Percentiles rank a stretch among this genome's conserved stretches.
These are phyloP conservation scores for Drosophila greeni DNA, from an alignment of 2,888 invertebrate genomes.

Conservation along the genomic window DNA sequence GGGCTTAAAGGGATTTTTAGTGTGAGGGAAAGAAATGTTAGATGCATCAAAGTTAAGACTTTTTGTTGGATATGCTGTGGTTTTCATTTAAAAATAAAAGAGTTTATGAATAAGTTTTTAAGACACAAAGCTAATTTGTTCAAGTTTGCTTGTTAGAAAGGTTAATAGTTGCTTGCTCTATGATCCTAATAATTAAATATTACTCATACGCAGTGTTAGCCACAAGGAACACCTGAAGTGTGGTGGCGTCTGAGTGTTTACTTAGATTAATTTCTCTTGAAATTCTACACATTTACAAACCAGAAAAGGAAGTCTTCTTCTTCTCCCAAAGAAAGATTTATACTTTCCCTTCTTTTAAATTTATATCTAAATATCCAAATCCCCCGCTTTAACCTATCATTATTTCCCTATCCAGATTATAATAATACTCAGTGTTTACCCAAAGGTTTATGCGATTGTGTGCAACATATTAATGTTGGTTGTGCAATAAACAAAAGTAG, in stretches of 20 bases:
- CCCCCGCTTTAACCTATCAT: neutral
- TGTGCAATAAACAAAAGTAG: constrained; percentile 55
- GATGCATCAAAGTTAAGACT: neutral
- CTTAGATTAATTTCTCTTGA: neutral
- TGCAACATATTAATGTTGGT: constrained; percentile 10
- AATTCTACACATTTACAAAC: neutral
- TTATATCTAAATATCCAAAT: neutral
- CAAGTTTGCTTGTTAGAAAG: too few species aligned
- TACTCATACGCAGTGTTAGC: constrained; percentile 40
- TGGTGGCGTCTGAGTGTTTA: neutral
- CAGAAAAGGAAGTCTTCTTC: neutral
- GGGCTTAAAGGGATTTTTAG: constrained; percentile 8
- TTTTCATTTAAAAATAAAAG: too few species aligned
- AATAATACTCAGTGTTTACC: constrained; percentile 5
- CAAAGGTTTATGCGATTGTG: constrained; percentile 11
- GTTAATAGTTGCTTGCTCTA: too few species aligned
- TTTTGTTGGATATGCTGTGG: neutral
- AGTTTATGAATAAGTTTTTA: too few species aligned
- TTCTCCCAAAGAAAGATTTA: neutral
- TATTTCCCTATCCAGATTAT: neutral
- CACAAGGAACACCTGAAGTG: neutral
- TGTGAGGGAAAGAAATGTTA: neutral
- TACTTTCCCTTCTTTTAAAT: neutral
- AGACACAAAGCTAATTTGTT: too few species aligned
- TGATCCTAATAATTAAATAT: constrained; percentile 50